Conservation (phyloP, 2,113 vertebrate species). For the Halcyon senegalensis region DNA sequence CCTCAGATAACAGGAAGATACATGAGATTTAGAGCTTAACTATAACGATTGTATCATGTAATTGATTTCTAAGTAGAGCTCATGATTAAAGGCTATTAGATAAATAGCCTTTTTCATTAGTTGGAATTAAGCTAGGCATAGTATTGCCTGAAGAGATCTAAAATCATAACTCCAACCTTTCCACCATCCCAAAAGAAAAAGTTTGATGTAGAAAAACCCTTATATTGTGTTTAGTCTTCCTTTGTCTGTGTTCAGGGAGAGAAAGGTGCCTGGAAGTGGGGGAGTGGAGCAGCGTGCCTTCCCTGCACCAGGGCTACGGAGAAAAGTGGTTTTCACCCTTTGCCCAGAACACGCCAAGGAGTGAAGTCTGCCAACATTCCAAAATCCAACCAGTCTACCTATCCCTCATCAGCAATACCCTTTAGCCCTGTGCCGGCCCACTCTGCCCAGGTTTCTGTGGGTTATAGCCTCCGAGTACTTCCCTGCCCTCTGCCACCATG, state of each 20-base stretch:
- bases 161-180: neutral
- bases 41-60: slow-evolving; percentile 34
- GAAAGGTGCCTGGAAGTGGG: neutral
- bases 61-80: slow-evolving; percentile 58
- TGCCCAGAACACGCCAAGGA: neutral
- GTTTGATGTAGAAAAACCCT: neutral
- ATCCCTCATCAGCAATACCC: neutral
- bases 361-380: neutral
- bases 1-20: slow-evolving; percentile 56
- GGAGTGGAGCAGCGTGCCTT: neutral
- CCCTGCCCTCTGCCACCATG: neutral
- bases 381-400: neutral
- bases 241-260: neutral
- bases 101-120: slow-evolving; percentile 53
- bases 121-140: neutral
- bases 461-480: neutral
- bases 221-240: neutral
- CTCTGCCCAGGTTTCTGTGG: neutral
- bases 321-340: neutral
- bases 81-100: slow-evolving; percentile 43
- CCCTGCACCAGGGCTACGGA: neutral
- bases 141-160: neutral
- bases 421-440: fast-evolving
- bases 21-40: slow-evolving; percentile 54
- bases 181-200: neutral